Base-by-base conservation (phyloP, 2,888 invertebrate species). In the Dynastes tityus region DNA sequence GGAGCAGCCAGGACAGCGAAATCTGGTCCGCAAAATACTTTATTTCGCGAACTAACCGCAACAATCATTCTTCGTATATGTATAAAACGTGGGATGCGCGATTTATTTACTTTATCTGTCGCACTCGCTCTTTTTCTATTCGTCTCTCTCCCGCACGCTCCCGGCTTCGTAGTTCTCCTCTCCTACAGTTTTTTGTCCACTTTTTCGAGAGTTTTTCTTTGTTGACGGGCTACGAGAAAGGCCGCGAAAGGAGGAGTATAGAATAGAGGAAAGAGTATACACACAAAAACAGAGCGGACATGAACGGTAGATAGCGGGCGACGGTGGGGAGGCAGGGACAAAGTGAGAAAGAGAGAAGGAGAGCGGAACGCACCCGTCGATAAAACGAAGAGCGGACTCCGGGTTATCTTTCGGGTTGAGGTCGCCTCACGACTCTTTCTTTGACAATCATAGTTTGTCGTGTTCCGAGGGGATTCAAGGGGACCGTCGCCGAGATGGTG, bases 351-450 rank as follows among this genome's bases (percentile, higher is more conserved):
- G 75, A 55, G 67, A 76, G 76, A 76, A 55, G 73, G 73, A 74
- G 40, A 76, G 76, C 73, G 73, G 73, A 74, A 74, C 73, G 73
- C 73, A 74, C 77, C 67, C 77, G 49, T 77, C 77, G 77, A 67
- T 77, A 77, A 78, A 67, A 76, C 75, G 79, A 76, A 65, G 73
- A 65, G 79, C 74, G 77, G 76, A 76, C 78, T 78, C 75, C 81
- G 84, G 86, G 86, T 87, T 86, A 87, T 87, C 86, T 85, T 85
- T 84, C 83, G 84, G 85, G 85, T 86, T 87, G 86, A 87, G 87
- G 87, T 86, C 87, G 85, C 83, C 83, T 83, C 83, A 83, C 84
- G 84, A 85, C 85, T 83, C 84, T 85, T 86, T 86, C 85, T 86
- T 87, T 85, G 86, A 86, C 86, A 85, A 85, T 85, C 84, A 82